These are phyloP conservation scores for Eriosoma lanigerum DNA, from an alignment of 1,140 invertebrate species.

Conservation along the genomic window DNA sequence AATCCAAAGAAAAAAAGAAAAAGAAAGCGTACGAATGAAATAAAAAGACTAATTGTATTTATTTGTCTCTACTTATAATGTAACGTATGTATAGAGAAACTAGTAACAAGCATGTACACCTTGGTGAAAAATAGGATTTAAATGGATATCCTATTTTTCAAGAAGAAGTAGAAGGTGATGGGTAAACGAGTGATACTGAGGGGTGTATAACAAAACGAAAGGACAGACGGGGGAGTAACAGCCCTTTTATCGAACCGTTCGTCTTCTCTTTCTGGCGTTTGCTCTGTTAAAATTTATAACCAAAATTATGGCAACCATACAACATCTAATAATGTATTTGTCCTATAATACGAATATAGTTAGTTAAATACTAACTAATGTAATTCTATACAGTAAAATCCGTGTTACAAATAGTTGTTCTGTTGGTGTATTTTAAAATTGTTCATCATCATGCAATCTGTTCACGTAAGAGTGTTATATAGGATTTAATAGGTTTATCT, in stretches of 20 bases:
- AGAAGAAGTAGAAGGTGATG: background rate
- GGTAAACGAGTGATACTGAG: background rate
- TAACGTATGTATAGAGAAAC: background rate
- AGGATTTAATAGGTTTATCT: too few relatives aligned
- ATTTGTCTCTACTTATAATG: background rate
- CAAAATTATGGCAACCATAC: slow-evolving; percentile 3
- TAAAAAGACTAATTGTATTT: background rate
- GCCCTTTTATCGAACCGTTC: slow-evolving; percentile 47
- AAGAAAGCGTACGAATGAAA: background rate
- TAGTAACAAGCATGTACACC: background rate
- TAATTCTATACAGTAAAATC: too few relatives aligned
- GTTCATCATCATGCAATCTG: too few relatives aligned
- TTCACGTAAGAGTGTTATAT: too few relatives aligned
- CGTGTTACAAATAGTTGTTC: too few relatives aligned
- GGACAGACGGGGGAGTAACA: background rate
- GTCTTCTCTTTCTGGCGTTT: background rate
- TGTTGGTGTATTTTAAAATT: too few relatives aligned
- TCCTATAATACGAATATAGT: too few relatives aligned
- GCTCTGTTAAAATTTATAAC: slow-evolving; percentile 27
- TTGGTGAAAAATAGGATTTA: slow-evolving; percentile 13
- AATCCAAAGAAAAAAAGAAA: background rate
- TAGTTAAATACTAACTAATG: too few relatives aligned
- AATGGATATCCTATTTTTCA: slow-evolving; percentile 25
- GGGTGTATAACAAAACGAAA: background rate
- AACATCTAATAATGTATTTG: too few relatives aligned